These are phyloP conservation scores for Epizoanthus rinbou DNA, from an alignment of 92 coral and sea anemone species.

Conservation along the genomic window DNA sequence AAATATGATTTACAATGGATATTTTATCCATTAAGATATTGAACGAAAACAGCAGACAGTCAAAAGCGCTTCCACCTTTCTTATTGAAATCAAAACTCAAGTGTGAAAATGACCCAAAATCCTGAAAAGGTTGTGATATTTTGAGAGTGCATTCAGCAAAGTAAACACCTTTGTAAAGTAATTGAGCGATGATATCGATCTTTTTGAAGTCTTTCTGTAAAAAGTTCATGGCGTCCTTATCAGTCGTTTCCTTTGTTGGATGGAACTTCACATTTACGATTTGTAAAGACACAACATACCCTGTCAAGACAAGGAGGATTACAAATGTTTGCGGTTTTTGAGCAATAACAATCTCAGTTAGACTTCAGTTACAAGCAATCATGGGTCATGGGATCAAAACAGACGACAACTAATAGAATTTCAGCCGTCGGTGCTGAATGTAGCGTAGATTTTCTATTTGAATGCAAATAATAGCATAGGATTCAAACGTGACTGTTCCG, in stretches of 20 bases:
- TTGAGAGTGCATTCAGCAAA: background rate
- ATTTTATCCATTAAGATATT: background rate
- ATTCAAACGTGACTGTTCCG: slow-evolving; percentile 25
- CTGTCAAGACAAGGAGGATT: too few species aligned
- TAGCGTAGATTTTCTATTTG: background rate
- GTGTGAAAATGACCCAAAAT: background rate
- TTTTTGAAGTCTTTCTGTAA: background rate
- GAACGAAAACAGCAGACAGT: background rate
- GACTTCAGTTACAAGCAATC: too few species aligned
- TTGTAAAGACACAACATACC: background rate
- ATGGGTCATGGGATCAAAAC: background rate
- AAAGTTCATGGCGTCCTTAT: background rate
- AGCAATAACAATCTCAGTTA: too few species aligned
- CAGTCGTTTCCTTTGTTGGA: background rate
- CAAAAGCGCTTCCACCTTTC: background rate
- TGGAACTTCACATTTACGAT: background rate
- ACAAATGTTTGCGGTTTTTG: too few species aligned
- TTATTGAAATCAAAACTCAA: background rate
- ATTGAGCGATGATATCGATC: background rate
- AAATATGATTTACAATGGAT: background rate
- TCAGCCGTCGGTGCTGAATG: background rate
- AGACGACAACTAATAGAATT: background rate
- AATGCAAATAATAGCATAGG: background rate
- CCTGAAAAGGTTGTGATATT: background rate
- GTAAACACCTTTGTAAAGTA: background rate